These are phyloP conservation scores for Thecophora atra DNA, from an alignment of 2,888 invertebrate species.

Conservation along the genomic window DNA sequence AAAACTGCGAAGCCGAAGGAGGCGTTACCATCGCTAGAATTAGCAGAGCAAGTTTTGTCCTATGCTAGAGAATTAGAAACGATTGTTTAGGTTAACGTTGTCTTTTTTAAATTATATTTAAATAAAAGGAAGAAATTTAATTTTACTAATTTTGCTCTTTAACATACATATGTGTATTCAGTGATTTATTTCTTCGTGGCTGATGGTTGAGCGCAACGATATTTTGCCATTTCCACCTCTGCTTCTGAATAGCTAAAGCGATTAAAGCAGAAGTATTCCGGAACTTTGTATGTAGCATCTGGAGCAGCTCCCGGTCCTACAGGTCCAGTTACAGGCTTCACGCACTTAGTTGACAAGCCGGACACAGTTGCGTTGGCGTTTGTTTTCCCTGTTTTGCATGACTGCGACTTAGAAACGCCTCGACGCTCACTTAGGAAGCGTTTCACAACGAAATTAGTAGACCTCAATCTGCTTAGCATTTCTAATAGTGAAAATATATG, in stretches of 20 bases:
- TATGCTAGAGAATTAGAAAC: constrained; percentile 98
- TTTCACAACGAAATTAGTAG: too few relatives aligned
- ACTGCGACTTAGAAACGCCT: too few relatives aligned
- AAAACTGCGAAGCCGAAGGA: constrained; percentile 80
- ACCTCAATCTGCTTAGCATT: too few relatives aligned
- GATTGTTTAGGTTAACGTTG: constrained; percentile 81
- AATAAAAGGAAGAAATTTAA: constrained; percentile 24
- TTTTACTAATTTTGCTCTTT: constrained; percentile 33
- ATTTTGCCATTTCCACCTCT: constrained; percentile 85
- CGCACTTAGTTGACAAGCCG: constrained; percentile 73
- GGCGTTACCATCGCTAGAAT: constrained; percentile 85
- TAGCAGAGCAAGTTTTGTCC: constrained; percentile 93
- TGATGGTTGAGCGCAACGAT: constrained; percentile 81
- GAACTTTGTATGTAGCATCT: constrained; percentile 80
- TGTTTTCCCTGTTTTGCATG: too few relatives aligned
- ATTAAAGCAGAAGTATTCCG: constrained; percentile 87
- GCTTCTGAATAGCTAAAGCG: constrained; percentile 82
- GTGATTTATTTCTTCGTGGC: constrained; percentile 60
- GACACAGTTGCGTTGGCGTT: constrained; percentile 68
- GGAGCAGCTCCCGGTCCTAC: constrained; percentile 61
- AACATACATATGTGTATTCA: constrained; percentile 36
- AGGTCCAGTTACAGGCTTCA: constrained; percentile 67
- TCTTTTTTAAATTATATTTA: constrained; percentile 26
- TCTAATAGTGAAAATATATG: too few relatives aligned
- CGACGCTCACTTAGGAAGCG: too few relatives aligned